Conservation (phyloP, 2,113 vertebrate genomes). For the Vulpes vulpes region DNA sequence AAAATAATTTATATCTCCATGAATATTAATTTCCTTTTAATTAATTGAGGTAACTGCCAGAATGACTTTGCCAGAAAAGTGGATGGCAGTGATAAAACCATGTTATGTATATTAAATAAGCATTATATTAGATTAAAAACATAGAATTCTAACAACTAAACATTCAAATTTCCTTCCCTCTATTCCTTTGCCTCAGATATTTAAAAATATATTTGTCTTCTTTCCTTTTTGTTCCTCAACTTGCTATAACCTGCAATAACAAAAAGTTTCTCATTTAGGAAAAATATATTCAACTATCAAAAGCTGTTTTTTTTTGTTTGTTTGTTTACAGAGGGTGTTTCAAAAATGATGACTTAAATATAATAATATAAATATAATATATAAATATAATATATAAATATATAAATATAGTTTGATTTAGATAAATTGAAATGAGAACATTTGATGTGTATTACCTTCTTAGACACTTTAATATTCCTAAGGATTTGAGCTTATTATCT, state of each 20-base stretch:
- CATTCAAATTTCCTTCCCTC: neutral
- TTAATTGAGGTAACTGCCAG: neutral
- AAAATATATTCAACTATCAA: no score
- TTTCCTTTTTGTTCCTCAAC: neutral
- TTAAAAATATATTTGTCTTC: neutral
- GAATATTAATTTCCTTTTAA: constrained; percentile 16
- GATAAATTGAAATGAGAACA: neutral
- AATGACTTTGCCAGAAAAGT: neutral
- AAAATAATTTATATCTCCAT: neutral
- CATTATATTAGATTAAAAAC: neutral
- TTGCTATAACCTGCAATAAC: no score
- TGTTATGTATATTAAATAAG: neutral
- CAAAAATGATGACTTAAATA: no score
- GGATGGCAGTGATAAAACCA: neutral
- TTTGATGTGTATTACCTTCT: neutral
- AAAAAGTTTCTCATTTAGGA: no score
- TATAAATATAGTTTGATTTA: neutral
- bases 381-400: no score
- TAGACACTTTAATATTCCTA: neutral
- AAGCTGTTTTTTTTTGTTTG: no score
- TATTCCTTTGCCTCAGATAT: neutral
- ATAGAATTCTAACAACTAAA: neutral
- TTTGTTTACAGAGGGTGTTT: no score
- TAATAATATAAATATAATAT: no score
- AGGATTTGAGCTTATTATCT: neutral